Base-by-base conservation (phyloP, 2,797 vertebrate species). In the Alcedo quadribrachys region DNA sequence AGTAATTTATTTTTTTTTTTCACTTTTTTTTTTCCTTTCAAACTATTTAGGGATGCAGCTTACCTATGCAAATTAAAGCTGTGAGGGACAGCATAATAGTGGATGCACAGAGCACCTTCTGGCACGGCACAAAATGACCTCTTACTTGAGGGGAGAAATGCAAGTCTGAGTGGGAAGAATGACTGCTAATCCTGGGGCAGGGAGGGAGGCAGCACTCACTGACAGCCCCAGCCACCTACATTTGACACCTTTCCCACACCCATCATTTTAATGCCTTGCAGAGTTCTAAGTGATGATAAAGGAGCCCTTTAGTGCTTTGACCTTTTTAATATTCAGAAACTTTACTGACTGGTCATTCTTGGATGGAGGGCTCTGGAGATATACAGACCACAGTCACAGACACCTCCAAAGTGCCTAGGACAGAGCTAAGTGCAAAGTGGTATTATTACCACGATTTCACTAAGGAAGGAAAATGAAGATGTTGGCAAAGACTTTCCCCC, bases 251-350 rank as follows among this genome's bases (percentile, higher is more conserved):
- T 89, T 87, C 69, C 89, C 85, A 81, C 57, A 57, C 18, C 68
- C 82, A 33, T 63, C 20, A 71, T 87, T 93, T 92, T 76, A 90
- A 90, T 84, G 77, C 55, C 57, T 93, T 7, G 1, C 28, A 60
- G 61, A 74, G 74, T 93, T 95, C 63, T 67, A 84, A 95, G 77
- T 87, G 78, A 78, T 75, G 79, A 62, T 81, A 90, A 93, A 51
- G 79, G 48, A 65, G 78, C 90, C 27, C 66, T 74, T 27, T n/a
- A 66, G 33, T 30, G 61, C 63, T 78, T 55, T 24, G 70, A 94
- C 78, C 94, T 97, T 96, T 96, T 96, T 78, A 86, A 37, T 82
- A 95, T 91, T 76, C 10, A 1, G 55, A 74, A 90, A 75, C 45
- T 62, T 89, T 73, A 94, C 66, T 51, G 60, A 94, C 46, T 21